A percentile compares a stretch with the other conserved stretches of the same genome.
Conservation (phyloP, 2,888 invertebrate genomes). For the Apotomis turbidana region DNA sequence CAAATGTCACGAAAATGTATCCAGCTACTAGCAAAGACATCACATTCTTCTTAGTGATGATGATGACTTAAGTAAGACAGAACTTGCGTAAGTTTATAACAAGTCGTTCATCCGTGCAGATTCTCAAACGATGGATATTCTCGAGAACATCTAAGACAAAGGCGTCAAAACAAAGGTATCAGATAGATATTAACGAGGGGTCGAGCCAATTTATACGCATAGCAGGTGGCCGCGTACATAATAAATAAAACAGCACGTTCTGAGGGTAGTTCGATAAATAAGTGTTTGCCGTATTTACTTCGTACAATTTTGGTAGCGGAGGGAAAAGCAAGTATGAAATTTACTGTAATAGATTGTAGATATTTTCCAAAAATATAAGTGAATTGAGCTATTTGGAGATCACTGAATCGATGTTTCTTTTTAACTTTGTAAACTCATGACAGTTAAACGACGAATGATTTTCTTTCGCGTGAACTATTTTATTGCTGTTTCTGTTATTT, state of each 20-base stretch:
- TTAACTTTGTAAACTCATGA: too few relatives aligned
- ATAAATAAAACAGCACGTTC: constrained; percentile 54
- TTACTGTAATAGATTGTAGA: too few relatives aligned
- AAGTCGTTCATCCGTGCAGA: neutral
- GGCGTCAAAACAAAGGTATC: constrained; percentile 22
- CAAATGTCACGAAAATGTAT: too few relatives aligned
- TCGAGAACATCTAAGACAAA: constrained; percentile 1
- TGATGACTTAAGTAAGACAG: neutral
- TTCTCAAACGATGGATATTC: neutral
- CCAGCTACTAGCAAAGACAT: too few relatives aligned
- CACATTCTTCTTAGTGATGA: too few relatives aligned
- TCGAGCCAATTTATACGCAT: constrained; percentile 61
- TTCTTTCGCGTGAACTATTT: too few relatives aligned
- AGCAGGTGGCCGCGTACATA: constrained; percentile 60
- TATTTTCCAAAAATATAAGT: too few relatives aligned
- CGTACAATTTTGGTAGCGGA: neutral
- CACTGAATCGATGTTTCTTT: too few relatives aligned
- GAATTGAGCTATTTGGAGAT: too few relatives aligned
- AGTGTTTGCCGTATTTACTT: constrained; percentile 20
- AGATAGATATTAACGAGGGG: constrained; percentile 29
- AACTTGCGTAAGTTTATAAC: neutral
- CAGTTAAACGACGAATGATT: too few relatives aligned
- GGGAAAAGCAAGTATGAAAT: too few relatives aligned
- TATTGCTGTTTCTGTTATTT: too few relatives aligned
- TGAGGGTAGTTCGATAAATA: constrained; percentile 27